These are phyloP conservation scores for Hoplodrina ambigua DNA, from an alignment of 2,888 invertebrate species.

Conservation along the genomic window DNA sequence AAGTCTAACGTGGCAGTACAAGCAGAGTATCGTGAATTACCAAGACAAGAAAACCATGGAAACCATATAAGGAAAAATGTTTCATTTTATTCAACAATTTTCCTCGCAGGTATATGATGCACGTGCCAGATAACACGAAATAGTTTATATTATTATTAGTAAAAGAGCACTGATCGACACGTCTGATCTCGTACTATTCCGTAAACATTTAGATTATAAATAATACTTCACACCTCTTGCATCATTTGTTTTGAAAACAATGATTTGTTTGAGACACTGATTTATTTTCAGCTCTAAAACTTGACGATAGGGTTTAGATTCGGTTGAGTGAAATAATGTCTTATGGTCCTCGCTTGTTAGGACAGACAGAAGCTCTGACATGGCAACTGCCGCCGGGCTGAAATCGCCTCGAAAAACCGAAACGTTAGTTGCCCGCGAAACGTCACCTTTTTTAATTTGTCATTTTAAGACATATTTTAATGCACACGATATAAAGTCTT, in stretches of 20 bases:
- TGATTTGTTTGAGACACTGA: background rate
- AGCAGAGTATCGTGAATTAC: no score
- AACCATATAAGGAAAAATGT: background rate
- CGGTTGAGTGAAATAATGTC: background rate
- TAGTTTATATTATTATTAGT: conserved; percentile 31
- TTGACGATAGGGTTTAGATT: background rate
- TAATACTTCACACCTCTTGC: conserved; percentile 35
- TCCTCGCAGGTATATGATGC: background rate
- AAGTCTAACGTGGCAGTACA: no score
- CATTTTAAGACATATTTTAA: no score
- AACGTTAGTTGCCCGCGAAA: no score
- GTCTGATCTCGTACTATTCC: conserved; percentile 30
- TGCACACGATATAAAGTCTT: no score
- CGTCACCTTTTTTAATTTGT: no score
- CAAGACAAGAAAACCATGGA: no score
- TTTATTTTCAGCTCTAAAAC: background rate
- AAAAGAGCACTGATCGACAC: conserved; percentile 32
- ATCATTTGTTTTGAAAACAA: conserved; percentile 36
- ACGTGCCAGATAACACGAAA: conserved; percentile 17
- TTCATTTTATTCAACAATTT: background rate
- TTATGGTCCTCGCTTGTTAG: no score
- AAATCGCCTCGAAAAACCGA: no score
- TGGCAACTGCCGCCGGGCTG: no score
- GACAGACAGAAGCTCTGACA: no score
- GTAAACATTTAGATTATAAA: conserved; percentile 49